Evolutionary conservation across 2,113 vertebrate species (phyloP).

Genomic region (Scomber scombrus): DNA sequence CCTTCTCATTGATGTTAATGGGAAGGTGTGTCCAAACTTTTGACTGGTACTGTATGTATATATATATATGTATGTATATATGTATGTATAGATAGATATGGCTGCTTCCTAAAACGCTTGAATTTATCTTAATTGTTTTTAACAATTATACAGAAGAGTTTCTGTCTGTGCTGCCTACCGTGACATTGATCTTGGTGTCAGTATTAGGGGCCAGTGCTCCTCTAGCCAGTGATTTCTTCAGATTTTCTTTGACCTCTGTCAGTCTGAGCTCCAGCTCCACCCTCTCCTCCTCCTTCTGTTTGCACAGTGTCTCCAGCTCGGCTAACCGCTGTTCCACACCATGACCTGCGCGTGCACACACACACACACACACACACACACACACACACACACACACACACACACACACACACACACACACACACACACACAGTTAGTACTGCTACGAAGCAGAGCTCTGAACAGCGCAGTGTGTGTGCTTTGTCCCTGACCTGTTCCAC

Average conservation of each 20-base stretch:
- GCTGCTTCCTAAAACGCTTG: no score
- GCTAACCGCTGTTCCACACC: conserved; percentile 87
- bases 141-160: not conserved
- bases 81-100: no score
- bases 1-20: no score
- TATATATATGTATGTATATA: no score
- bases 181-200: conserved; percentile 80
- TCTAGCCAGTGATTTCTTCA: conserved; percentile 94
- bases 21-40: no score
- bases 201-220: conserved; percentile 88
- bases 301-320: conserved; percentile 89
- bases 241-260: conserved; percentile 93
- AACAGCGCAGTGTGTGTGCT: conserved; percentile 20
- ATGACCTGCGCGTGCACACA: conserved; percentile 77
- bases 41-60: no score
- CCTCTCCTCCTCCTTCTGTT: conserved; percentile 89
- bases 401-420: conserved; percentile 25
- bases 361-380: conserved; percentile 18
- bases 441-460: not conserved
- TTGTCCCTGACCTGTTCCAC: conserved; percentile 84
- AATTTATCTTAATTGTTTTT: no score
- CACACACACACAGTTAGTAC: not conserved
- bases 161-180: conserved; percentile 56
- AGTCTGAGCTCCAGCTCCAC: conserved; percentile 94
- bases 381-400: not conserved